These are phyloP conservation scores for Phyllotis vaccarum DNA, from an alignment of 2,797 vertebrate species.

Conservation along the genomic window DNA sequence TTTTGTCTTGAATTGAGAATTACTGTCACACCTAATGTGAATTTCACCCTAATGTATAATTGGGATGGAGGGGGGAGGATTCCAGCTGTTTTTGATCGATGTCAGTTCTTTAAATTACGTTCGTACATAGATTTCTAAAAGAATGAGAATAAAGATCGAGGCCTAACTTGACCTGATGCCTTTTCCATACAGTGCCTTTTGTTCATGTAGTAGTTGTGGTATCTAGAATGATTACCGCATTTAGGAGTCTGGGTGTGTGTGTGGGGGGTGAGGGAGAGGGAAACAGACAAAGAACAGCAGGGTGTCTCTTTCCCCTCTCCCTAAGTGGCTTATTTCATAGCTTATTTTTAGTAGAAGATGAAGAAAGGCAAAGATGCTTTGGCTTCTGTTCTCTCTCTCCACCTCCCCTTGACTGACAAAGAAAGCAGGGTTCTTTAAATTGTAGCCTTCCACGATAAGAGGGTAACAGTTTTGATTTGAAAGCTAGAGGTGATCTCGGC, in stretches of 20 bases:
- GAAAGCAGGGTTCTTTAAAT: slow-evolving; percentile 72
- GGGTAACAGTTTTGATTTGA: slow-evolving; percentile 34
- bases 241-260: slow-evolving; percentile 80
- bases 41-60: slow-evolving; percentile 82
- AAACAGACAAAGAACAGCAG: slow-evolving; percentile 88
- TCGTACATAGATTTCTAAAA: slow-evolving; percentile 63
- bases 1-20: slow-evolving; percentile 88
- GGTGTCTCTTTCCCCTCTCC: slow-evolving; percentile 71
- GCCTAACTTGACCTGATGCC: slow-evolving; percentile 82
- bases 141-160: slow-evolving; percentile 71
- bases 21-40: slow-evolving; percentile 84
- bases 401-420: slow-evolving; percentile 79
- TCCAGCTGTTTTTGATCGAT: slow-evolving; percentile 84
- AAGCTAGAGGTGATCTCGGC: slow-evolving; percentile 79
- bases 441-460: slow-evolving; percentile 49
- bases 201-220: slow-evolving; percentile 82
- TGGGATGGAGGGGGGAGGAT: slow-evolving; percentile 70
- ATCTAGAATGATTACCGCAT: slow-evolving; percentile 81
- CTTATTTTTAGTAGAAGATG: slow-evolving; percentile 82
- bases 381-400: slow-evolving; percentile 76
- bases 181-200: slow-evolving; percentile 82
- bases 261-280: slow-evolving; percentile 72
- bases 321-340: slow-evolving; percentile 78
- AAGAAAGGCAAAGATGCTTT: slow-evolving; percentile 78
- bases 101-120: slow-evolving; percentile 72